phyloP scores from a whole-genome alignment of 2,797 vertebrate genomes.

The Leucoraja ocellata region DNA sequence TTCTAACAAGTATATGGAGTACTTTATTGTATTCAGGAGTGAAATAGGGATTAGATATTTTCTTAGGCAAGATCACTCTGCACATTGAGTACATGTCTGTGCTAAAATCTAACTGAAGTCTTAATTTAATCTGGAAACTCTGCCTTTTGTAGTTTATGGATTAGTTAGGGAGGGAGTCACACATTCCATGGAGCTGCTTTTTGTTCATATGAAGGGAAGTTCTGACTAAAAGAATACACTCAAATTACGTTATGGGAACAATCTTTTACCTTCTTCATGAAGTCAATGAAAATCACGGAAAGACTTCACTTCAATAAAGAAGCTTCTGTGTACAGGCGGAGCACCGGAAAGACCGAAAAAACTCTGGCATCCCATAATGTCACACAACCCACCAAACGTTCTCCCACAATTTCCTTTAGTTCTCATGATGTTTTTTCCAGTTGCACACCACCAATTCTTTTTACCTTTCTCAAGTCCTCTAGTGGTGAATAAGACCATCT shows the following conservation, averaged over 20 bases:
- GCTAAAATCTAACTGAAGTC: too few species aligned
- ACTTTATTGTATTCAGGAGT: neutral
- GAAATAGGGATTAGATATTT: neutral
- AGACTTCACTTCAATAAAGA: conserved; percentile 9
- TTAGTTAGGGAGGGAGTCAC: neutral
- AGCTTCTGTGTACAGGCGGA: neutral
- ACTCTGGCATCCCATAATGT: conserved; percentile 4
- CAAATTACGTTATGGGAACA: neutral
- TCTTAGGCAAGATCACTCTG: too few species aligned
- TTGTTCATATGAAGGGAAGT: neutral
- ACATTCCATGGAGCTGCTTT: neutral
- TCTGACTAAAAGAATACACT: neutral
- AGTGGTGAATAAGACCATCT: neutral
- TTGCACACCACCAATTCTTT: too few species aligned
- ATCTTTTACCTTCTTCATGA: neutral
- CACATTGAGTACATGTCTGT: too few species aligned
- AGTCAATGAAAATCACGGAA: neutral
- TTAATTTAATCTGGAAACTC: too few species aligned
- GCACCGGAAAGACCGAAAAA: conserved; percentile 9
- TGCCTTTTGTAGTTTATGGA: too few species aligned
- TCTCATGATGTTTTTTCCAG: neutral
- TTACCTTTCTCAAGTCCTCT: neutral
- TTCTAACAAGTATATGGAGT: neutral
- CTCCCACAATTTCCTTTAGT: conserved; percentile 24
- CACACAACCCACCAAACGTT: neutral